Evolutionary conservation across 2,888 invertebrate genomes (phyloP).

Genomic region (Orchesellides sinensis): DNA sequence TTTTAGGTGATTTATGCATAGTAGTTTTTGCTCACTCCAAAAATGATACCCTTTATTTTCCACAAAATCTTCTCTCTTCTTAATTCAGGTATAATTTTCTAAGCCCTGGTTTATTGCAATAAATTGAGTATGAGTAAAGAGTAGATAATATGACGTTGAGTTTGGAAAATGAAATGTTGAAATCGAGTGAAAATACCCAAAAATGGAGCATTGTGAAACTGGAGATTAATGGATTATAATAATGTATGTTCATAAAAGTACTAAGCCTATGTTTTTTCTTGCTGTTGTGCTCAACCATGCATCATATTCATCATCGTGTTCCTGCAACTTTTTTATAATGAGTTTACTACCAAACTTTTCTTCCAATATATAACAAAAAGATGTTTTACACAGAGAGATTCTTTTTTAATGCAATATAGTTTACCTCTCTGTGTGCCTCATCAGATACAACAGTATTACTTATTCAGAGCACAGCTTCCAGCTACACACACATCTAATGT

Average conservation of each 20-base stretch:
- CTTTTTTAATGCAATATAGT: neutral
- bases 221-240: slow-evolving; percentile 31
- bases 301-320: slow-evolving; percentile 4
- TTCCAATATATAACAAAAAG: neutral
- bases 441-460: slow-evolving; percentile 28
- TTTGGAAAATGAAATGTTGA: neutral
- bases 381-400: neutral
- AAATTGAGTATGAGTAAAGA: neutral
- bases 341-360: neutral
- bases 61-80: slow-evolving; percentile 13
- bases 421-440: neutral
- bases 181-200: slow-evolving; percentile 19
- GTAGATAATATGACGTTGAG: neutral
- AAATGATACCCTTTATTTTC: slow-evolving; percentile 29
- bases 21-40: slow-evolving; percentile 38
- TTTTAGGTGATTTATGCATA: slow-evolving; percentile 16
- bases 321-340: neutral
- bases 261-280: neutral
- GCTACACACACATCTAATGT: slow-evolving; percentile 50
- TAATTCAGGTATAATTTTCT: slow-evolving; percentile 9
- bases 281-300: slow-evolving; percentile 13
- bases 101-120: slow-evolving; percentile 16
- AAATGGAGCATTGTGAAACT: slow-evolving; percentile 33
- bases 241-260: neutral
- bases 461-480: slow-evolving; percentile 59